Conservation (phyloP, 2,888 invertebrate species). For the Poecilobothrus nobilitatus region DNA sequence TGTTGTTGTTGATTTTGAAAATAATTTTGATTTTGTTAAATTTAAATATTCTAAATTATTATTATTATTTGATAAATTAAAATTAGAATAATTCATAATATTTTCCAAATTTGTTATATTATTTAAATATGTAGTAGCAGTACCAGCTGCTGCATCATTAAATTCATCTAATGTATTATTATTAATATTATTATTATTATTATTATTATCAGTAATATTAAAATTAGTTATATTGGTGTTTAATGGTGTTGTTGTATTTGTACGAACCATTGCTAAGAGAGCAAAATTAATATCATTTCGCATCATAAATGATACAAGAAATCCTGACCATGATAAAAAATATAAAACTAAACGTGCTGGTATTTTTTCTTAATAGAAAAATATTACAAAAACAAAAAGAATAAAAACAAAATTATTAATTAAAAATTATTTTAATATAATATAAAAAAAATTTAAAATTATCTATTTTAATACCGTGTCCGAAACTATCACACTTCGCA, state of each 20-base stretch:
- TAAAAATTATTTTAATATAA: too few species aligned
- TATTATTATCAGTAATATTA: background rate
- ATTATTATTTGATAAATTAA: background rate
- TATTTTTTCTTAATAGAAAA: constrained; percentile 44
- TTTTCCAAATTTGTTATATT: too few species aligned
- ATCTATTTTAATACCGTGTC: too few species aligned
- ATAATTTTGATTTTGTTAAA: background rate
- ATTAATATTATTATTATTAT: background rate
- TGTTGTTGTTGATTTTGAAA: background rate
- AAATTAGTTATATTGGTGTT: background rate
- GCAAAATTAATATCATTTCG: constrained; percentile 64
- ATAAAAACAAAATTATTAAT: too few species aligned
- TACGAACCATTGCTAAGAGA: constrained; percentile 57
- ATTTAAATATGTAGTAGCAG: background rate
- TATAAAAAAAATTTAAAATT: too few species aligned
- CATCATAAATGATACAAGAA: constrained; percentile 69
- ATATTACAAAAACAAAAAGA: too few species aligned
- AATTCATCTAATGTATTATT: too few species aligned
- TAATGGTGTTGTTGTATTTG: constrained; percentile 13
- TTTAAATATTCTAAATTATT: background rate
- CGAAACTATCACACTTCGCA: too few species aligned
- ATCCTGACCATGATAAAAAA: constrained; percentile 62
- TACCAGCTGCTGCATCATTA: background rate
- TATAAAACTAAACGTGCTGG: constrained; percentile 63
- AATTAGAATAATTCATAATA: too few species aligned